phyloP scores from a whole-genome alignment of 2,113 vertebrate genomes.

The Sylvilagus bachmani region DNA sequence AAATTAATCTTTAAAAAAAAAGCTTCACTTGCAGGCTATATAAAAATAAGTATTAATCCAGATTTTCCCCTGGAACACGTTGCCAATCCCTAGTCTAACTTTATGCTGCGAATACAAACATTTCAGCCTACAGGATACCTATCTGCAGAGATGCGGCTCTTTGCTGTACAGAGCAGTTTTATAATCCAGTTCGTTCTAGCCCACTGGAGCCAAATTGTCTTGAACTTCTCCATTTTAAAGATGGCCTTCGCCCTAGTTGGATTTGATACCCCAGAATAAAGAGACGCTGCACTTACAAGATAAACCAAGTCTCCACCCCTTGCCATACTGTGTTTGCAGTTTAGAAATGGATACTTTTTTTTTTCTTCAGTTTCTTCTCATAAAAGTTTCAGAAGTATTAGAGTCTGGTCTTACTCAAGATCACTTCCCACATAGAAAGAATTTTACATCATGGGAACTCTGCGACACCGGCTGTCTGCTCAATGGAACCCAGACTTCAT shows the following conservation, averaged over 20 bases:
- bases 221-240: neutral
- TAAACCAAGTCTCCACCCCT: neutral
- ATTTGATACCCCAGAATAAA: neutral
- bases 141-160: neutral
- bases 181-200: neutral
- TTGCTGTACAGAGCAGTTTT: neutral
- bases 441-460: neutral
- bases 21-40: neutral
- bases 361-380: neutral
- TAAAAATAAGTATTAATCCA: neutral
- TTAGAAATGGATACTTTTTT: neutral
- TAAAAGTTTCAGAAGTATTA: neutral
- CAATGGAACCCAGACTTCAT: neutral
- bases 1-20: neutral
- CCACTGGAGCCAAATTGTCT: neutral
- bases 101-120: neutral
- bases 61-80: too few species aligned
- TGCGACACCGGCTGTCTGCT: neutral
- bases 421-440: neutral
- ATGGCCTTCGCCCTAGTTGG: neutral
- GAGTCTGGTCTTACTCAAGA: neutral
- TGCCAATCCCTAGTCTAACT: neutral
- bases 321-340: neutral
- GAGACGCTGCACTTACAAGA: conserved; percentile 10
- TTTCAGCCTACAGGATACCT: neutral